These are phyloP conservation scores for Caenorhabditis japonica DNA, from an alignment of 2,888 invertebrate genomes.

Conservation along the genomic window DNA sequence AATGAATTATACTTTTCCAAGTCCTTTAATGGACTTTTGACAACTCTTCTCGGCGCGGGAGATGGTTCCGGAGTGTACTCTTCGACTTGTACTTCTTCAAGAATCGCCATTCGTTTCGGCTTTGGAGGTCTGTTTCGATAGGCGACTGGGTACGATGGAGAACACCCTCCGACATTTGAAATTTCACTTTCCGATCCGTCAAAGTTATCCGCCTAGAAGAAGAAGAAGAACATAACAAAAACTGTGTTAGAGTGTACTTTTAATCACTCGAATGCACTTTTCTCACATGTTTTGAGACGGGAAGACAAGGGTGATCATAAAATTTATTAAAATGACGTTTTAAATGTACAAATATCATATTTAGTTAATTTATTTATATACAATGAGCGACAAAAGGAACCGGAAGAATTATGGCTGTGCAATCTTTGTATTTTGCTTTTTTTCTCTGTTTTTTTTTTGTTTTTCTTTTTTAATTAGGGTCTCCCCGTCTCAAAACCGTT, in stretches of 20 bases:
- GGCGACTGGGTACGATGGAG: constrained; percentile 47
- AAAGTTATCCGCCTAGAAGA: constrained; percentile 21
- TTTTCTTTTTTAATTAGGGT: neutral
- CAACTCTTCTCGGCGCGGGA: constrained; percentile 43
- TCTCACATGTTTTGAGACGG: constrained; percentile 6
- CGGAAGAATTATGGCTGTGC: neutral
- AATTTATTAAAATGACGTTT: no score
- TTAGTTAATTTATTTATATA: constrained; percentile 14
- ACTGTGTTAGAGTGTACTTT: neutral
- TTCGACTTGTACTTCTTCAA: constrained; percentile 40
- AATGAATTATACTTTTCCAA: constrained; percentile 20
- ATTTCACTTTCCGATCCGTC: constrained; percentile 52
- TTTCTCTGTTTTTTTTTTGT: neutral
- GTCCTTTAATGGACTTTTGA: constrained; percentile 10
- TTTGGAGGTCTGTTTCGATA: constrained; percentile 45
- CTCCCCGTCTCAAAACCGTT: constrained; percentile 32
- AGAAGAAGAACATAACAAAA: no score
- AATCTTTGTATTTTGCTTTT: neutral
- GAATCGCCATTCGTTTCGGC: constrained; percentile 35
- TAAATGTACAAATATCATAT: no score
- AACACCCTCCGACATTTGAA: constrained; percentile 47
- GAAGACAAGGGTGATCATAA: no score
- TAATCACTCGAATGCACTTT: neutral
- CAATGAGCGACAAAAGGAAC: no score
- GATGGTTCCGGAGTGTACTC: constrained; percentile 53